Conservation (phyloP, 2,888 invertebrate genomes). For the Dolomedes plantarius region DNA sequence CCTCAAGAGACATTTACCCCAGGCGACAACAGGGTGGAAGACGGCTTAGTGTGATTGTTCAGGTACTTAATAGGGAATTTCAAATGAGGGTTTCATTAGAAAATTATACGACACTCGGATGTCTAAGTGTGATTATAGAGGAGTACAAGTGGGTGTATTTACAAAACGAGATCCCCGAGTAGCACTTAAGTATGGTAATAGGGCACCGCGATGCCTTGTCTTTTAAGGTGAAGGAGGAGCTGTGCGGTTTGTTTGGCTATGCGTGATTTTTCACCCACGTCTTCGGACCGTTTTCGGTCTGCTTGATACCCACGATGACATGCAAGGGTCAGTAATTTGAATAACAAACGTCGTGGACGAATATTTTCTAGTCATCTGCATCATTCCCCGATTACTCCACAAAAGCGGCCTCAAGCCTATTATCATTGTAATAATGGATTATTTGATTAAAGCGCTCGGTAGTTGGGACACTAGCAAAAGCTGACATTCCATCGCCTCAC, state of each 20-base stretch:
- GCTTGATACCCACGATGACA: neutral
- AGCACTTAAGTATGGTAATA: constrained; percentile 3
- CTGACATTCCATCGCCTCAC: too few species aligned
- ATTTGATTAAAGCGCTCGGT: too few species aligned
- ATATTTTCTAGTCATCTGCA: neutral
- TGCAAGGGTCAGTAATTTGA: neutral
- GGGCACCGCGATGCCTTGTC: neutral
- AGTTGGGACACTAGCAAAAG: too few species aligned
- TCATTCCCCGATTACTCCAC: neutral
- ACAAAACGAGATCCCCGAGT: neutral
- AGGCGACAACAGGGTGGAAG: neutral
- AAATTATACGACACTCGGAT: constrained; percentile 39
- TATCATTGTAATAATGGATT: too few species aligned
- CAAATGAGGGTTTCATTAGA: constrained; percentile 46
- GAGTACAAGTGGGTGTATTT: constrained; percentile 21
- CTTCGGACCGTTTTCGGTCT: neutral
- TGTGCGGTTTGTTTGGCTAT: neutral
- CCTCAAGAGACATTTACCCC: constrained; percentile 5
- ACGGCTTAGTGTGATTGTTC: neutral
- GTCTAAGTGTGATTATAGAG: neutral
- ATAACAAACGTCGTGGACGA: neutral
- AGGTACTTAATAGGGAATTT: constrained; percentile 21
- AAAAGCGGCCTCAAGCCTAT: too few species aligned
- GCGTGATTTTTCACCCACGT: neutral
- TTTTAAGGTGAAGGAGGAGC: neutral